phyloP scores from a whole-genome alignment of 2,113 vertebrate genomes.

The Coryphaenoides rupestris region DNA sequence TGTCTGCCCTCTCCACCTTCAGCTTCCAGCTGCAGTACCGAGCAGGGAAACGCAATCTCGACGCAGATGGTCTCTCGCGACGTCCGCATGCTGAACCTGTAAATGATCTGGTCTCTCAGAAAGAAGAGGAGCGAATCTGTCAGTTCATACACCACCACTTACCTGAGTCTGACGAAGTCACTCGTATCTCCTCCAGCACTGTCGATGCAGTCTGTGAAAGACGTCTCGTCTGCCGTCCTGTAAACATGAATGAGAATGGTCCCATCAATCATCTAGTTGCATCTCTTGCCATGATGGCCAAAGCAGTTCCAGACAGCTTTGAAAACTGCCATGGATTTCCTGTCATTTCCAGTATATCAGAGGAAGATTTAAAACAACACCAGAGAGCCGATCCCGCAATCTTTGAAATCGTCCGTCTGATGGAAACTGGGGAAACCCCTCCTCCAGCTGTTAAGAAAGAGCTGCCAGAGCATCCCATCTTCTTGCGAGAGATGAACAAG shows the following conservation, averaged over 20 bases:
- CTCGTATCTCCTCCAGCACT: neutral
- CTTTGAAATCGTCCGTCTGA: neutral
- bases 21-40: neutral
- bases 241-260: neutral
- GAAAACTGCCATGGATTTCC: neutral
- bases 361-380: neutral
- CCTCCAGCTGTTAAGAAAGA: constrained; percentile 9
- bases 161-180: neutral
- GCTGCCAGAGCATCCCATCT: constrained; percentile 7
- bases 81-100: neutral
- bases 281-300: constrained; percentile 3
- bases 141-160: constrained; percentile 5
- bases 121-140: constrained; percentile 2
- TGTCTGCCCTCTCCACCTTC: constrained; percentile 4
- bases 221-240: constrained; percentile 1
- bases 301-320: constrained; percentile 8
- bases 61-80: too few species aligned
- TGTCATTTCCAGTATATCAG: neutral
- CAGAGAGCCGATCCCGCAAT: constrained; percentile 2
- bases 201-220: neutral
- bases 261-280: neutral
- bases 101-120: neutral
- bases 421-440: neutral
- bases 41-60: neutral
- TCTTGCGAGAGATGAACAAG: constrained; percentile 2